Evolutionary conservation across 2,888 invertebrate species (phyloP), one percentile per base, ranked within the genome.

Genomic region (Balanococcus diminutus): DNA sequence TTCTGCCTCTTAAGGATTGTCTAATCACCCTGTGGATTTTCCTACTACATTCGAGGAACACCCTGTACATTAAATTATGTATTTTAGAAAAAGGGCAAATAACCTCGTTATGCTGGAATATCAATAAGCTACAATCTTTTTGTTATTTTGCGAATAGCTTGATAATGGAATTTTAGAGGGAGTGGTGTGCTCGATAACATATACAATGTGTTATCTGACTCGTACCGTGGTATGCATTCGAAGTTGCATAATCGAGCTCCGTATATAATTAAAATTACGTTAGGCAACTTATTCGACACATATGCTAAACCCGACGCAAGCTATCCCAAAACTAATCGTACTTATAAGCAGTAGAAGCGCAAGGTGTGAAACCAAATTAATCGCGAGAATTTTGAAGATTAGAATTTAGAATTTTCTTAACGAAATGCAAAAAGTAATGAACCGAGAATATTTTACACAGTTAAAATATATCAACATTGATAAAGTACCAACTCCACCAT

Each of bases 201-300:
- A 46, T 56, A 56, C 56, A 56, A 5, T 19, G 19, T 67, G 61
- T 67, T 67, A 67, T 51, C 42, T 14, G 42, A 90, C 87, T 61
- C 87, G 25, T 61, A 32, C 82, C 19, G 75, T 42, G 14, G 39
- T 79, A 79, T 79, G 79, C 75, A 36, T 36, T 72, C 16, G 31
- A 28, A 75, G 36, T 75, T 75, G 75, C 32, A 75, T 75, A 2
- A 75, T 36, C 75, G 25, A 36, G 56, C 56, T 56, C 22, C 56
- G 56, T 56, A 56, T 56, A 56, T 56, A 56, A 56, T 56, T 56
- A 56, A 56, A 56, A 56, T 56, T 56, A 22, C 56, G 56, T 56
- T 56, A 56, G 56, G 56, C 56, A 56, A 56, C 56, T 56, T 56
- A 56, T 56, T 56, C 56, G 22, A 56, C 56, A 56, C 56, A 56